Evolutionary conservation across 1,140 invertebrate species (phyloP).

Genomic region (Hylyphantes graminicola): DNA sequence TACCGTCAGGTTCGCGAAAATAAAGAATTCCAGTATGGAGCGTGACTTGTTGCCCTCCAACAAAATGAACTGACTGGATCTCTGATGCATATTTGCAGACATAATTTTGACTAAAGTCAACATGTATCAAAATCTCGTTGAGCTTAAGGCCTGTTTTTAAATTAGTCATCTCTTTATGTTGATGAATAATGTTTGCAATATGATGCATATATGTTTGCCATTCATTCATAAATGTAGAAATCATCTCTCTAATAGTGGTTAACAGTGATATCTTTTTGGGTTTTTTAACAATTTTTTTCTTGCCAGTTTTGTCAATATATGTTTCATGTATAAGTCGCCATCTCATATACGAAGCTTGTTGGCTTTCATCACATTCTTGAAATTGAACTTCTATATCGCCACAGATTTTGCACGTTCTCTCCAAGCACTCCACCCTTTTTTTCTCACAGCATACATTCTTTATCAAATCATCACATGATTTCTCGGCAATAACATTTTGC

Average conservation of each 20-base stretch:
- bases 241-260: not conserved
- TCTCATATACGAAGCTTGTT: not conserved
- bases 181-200: not conserved
- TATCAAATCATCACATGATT: not conserved
- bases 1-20: not conserved
- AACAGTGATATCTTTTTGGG: not conserved
- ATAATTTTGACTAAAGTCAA: slow-evolving; percentile 2
- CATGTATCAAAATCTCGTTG: not conserved
- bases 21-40: not conserved
- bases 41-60: not conserved
- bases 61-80: not conserved
- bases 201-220: not conserved
- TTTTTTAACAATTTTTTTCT: not conserved
- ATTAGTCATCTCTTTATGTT: not conserved
- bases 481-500: not conserved
- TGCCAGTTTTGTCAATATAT: not conserved
- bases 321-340: not conserved
- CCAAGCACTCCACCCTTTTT: not conserved
- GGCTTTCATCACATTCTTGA: not conserved
- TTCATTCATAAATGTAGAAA: not conserved
- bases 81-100: not conserved
- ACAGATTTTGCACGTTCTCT: not conserved
- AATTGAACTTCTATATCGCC: not conserved
- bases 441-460: not conserved
- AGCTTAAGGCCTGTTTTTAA: not conserved